Evolutionary conservation across 2,113 vertebrate species (phyloP), one percentile per base, ranked within the genome.

Genomic region (Struthidea cinerea): DNA sequence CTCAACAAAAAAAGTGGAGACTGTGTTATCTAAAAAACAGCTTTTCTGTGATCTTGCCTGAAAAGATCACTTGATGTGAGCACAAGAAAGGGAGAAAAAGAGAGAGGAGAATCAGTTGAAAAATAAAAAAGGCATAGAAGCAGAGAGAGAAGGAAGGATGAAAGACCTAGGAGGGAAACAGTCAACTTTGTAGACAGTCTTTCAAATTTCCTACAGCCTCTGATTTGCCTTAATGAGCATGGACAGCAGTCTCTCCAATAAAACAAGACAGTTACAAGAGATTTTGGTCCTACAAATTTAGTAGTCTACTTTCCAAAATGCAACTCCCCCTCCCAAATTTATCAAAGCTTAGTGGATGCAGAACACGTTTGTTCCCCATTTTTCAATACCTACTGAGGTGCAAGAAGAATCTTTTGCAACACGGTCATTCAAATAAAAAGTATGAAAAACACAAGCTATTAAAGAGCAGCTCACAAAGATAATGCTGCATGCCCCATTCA

Each of bases 1-100:
- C 55, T 93, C 67, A 91, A 28, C 89, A 71, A 79, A 88, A 88
- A 75, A 75, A 64, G 55, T 46, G 27, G 64, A 84, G 50, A n/a
- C 86, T 76, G 35, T 63, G 75, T 67, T 90, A 96, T 95, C 30
- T 80, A 53, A 80, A 91, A 89, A 83, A 1, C 70, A 95, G 89
- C 42, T 91, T 94, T 91, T 93, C 59, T 88, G 67, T 71, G 82
- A 93, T 0, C 68, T 85, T 93, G 68, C 87, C 91, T 83, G 82
- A 94, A 78, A 92, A 95, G 87, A 95, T 89, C 55, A 80, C 70
- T 78, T 82, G 61, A 76, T n/a, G 26, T 47, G n/a, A 71, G 41
- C 2, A 1, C 18, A 64, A 60, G 39, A 69, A 83, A 63, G 12
- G 7, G 10, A 67, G 46, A 41, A 50, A 42, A 55, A 12, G 39